phyloP scores from a whole-genome alignment of 2,888 invertebrate genomes.

The Herminia tarsipennalis region DNA sequence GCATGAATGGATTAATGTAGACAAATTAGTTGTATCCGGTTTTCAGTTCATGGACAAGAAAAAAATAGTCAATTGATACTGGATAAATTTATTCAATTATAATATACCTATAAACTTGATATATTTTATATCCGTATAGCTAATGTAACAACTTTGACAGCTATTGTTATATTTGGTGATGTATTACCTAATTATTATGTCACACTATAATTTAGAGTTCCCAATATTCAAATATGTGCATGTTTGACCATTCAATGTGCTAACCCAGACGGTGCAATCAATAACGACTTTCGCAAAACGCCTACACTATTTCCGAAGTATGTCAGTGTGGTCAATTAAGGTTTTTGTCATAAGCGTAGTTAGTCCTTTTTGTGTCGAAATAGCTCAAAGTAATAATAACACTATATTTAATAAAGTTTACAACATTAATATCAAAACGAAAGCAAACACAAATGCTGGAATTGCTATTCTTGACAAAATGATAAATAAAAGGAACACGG shows the following conservation, averaged over 20 bases:
- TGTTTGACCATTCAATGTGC: constrained; percentile 1
- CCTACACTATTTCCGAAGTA: constrained; percentile 23
- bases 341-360: not conserved
- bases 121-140: constrained; percentile 2
- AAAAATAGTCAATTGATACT: constrained; percentile 14
- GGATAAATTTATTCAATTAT: constrained; percentile 3
- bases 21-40: constrained; percentile 21
- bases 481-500: no score
- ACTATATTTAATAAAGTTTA: no score
- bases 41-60: constrained; percentile 13
- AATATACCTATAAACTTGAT: no score
- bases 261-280: constrained; percentile 20
- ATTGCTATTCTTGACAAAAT: no score
- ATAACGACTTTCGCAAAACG: constrained; percentile 27
- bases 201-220: constrained; percentile 13
- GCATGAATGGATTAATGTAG: constrained; percentile 14
- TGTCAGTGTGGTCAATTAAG: constrained; percentile 13
- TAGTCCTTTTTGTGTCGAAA: constrained; percentile 1
- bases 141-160: constrained; percentile 3
- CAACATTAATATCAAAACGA: no score
- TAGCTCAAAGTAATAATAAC: not conserved
- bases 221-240: constrained; percentile 17
- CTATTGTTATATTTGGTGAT: no score
- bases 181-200: constrained; percentile 25
- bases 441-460: no score